Base-by-base conservation (phyloP, 1,140 invertebrate genomes). In the Panagrolaimus sp. region DNA sequence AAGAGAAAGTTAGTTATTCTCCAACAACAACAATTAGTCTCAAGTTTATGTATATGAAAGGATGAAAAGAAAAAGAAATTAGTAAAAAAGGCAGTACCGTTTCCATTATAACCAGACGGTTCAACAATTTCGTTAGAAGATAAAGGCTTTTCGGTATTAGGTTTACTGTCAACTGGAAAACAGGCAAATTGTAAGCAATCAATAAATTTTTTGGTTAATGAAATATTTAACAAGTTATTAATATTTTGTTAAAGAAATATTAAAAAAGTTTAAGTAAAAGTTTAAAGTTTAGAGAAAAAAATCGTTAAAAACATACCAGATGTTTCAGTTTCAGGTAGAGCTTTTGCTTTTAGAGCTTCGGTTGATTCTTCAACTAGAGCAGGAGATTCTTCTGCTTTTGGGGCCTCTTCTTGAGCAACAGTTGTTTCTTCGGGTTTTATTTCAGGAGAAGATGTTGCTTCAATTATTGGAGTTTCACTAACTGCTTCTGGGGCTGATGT, bases 261-360 rank as follows among this genome's bases (percentile, higher is more conserved):
- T n/a, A 21, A 9, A 9, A 55, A n/a, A 21, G 14, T 2, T 4
- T 58, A 28, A 24, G 10, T 2, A 26, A 26, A 12, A 26, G 8
- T 26, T 21, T n/a, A n/a, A n/a, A n/a, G n/a, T n/a, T n/a, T n/a
- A 63, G 76, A 77, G 6, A 77, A 70, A 71, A 76, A 77, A 4
- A 76, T 77, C 38, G 46, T 58, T n/a, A 24, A 17, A 26, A 6
- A 3, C 28, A 26, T 58, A 58, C 52, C 52, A 38, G 32, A 38
- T 58, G 52, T 58, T 21, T 8, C n/a, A 58, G 52, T 21, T 58
- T 58, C 14, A 21, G 47, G 48, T 28, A 4, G 10, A 1, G 52
- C 21, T 28, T 17, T 3, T 43, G 7, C 63, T 12, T 21, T 12
- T 2, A 21, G 8, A 7, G 63, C 9, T 65, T 65, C 63, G 14